A percentile compares a stretch with the other conserved stretches of the same genome.
phyloP scores from a whole-genome alignment of 2,113 vertebrate species.

The Cyanistes caeruleus region DNA sequence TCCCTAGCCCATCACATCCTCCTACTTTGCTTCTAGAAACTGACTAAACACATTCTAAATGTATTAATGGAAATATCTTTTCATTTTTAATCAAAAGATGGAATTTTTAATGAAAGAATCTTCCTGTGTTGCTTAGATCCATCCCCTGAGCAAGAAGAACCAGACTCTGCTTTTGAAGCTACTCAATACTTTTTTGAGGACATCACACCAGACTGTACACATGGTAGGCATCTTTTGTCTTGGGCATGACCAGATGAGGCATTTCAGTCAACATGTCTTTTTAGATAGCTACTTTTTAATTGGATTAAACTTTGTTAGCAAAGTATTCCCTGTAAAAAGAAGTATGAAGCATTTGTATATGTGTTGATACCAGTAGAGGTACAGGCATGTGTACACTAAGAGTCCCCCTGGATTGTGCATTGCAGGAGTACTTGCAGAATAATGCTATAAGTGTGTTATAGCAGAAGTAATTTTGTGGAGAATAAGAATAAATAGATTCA shows the following conservation, averaged over 20 bases:
- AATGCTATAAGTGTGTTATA: background rate
- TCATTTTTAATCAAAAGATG: background rate
- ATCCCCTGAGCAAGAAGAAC: constrained; percentile 89
- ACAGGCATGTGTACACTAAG: background rate
- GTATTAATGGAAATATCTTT: background rate
- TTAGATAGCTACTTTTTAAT: background rate
- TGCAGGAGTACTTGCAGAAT: background rate
- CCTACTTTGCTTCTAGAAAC: background rate
- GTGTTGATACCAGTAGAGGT: background rate
- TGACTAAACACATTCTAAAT: background rate
- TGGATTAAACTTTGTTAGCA: background rate
- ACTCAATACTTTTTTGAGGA: constrained; percentile 99
- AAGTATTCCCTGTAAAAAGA: background rate
- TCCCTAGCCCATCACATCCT: background rate
- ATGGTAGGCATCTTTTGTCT: constrained; percentile 76
- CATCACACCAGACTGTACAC: constrained; percentile 91
- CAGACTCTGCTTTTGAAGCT: constrained; percentile 97
- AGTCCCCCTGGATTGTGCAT: background rate
- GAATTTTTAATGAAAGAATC: background rate
- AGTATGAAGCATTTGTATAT: background rate
- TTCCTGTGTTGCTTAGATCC: constrained; percentile 69
- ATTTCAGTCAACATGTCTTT: background rate
- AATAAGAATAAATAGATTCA: background rate
- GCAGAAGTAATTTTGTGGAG: background rate
- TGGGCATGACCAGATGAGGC: background rate